Conservation (phyloP, 2,888 invertebrate genomes). For the Aquatica leii region DNA sequence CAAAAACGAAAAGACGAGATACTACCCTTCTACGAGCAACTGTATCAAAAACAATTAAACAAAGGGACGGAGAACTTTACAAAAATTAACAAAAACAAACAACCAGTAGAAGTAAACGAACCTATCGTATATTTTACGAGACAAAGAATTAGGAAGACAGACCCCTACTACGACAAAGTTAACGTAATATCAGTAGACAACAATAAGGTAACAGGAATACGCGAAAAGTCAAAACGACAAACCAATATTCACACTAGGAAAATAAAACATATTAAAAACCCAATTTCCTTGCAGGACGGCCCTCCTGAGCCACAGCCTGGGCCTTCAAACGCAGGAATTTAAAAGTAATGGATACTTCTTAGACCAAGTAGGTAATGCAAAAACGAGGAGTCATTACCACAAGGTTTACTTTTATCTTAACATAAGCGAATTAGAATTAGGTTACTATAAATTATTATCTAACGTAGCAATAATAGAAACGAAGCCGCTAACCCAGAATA, state of each 20-base stretch:
- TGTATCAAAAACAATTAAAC: slow-evolving; percentile 23
- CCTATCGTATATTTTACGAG: slow-evolving; percentile 13
- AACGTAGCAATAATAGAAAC: slow-evolving; percentile 1
- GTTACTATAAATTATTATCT: slow-evolving; percentile 26
- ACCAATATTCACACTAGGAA: slow-evolving; percentile 11
- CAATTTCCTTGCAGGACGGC: background rate
- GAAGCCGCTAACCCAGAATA: no score
- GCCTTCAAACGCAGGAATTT: slow-evolving; percentile 13
- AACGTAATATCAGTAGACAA: slow-evolving; percentile 3
- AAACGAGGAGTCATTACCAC: slow-evolving; percentile 33
- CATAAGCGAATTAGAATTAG: slow-evolving; percentile 34
- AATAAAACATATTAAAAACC: slow-evolving; percentile 14
- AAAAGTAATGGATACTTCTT: slow-evolving; percentile 34
- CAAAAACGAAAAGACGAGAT: slow-evolving; percentile 26
- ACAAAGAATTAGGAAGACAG: slow-evolving; percentile 21
- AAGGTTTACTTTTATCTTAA: slow-evolving; percentile 44
- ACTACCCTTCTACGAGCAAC: slow-evolving; percentile 22
- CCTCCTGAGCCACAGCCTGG: slow-evolving; percentile 4
- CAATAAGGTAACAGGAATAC: background rate
- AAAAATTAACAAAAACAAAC: slow-evolving; percentile 21
- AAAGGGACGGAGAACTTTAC: slow-evolving; percentile 19
- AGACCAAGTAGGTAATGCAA: slow-evolving; percentile 35
- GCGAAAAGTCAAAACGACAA: slow-evolving; percentile 4
- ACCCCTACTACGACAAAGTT: slow-evolving; percentile 17
- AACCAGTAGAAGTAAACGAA: slow-evolving; percentile 32